phyloP scores from a whole-genome alignment of 2,113 vertebrate species.

The Coptodon rendalli region DNA sequence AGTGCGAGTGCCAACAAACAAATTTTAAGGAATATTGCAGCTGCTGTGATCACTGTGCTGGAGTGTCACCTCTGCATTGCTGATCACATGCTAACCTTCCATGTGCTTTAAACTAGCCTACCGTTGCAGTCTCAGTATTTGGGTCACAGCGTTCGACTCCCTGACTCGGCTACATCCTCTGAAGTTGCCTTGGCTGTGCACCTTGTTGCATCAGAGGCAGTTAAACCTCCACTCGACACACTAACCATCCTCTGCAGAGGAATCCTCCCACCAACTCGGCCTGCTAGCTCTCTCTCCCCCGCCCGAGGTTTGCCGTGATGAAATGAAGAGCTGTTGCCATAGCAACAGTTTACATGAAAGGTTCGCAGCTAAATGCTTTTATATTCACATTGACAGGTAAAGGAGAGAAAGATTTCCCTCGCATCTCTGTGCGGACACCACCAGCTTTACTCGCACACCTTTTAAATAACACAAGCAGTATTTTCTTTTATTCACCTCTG shows the following conservation, averaged over 20 bases:
- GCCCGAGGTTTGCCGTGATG: background rate
- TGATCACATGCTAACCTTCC: background rate
- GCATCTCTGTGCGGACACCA: background rate
- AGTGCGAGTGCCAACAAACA: background rate
- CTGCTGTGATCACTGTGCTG: background rate
- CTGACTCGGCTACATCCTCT: background rate
- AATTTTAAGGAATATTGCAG: background rate
- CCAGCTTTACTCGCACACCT: background rate
- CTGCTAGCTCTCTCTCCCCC: background rate
- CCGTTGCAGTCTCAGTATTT: background rate
- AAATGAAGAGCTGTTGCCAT: constrained; percentile 44
- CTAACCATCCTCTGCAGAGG: background rate
- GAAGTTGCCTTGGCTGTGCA: background rate
- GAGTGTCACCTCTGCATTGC: background rate
- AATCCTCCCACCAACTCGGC: constrained; percentile 21
- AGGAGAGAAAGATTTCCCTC: background rate
- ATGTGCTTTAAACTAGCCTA: background rate
- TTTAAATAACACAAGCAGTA: background rate
- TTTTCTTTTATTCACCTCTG: background rate
- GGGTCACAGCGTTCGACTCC: background rate
- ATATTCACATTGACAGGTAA: background rate
- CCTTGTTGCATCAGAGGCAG: constrained; percentile 9
- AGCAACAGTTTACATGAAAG: constrained; percentile 61
- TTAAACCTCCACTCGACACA: background rate
- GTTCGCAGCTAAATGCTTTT: background rate